phyloP scores from a whole-genome alignment of 2,888 invertebrate species.

The Sminthurides aquaticus region DNA sequence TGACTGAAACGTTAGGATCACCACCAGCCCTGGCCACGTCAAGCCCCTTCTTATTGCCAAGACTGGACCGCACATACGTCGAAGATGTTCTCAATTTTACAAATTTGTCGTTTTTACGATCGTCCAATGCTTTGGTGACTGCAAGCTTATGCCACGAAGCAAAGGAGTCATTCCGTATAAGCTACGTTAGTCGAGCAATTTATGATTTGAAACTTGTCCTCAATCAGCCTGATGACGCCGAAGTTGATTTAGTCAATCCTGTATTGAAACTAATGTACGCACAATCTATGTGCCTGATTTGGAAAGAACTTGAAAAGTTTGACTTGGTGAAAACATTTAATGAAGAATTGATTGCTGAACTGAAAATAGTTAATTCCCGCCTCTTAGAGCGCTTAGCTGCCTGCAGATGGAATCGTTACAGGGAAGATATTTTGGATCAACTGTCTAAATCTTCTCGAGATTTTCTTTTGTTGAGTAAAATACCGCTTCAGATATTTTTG shows the following conservation, averaged over 20 bases:
- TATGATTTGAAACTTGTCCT: conserved; percentile 26
- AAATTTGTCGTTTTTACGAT: not conserved
- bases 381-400: conserved; percentile 13
- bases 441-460: conserved; percentile 11
- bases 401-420: conserved; percentile 8
- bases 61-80: not conserved
- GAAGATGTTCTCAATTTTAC: not conserved
- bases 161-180: not conserved
- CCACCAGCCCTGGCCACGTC: not conserved
- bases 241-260: conserved; percentile 22
- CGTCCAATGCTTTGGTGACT: not conserved
- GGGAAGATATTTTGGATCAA: conserved; percentile 15
- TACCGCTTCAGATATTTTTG: conserved; percentile 26
- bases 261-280: conserved; percentile 30
- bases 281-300: conserved; percentile 27
- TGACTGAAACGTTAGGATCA: not conserved
- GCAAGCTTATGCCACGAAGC: not conserved
- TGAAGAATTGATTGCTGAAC: conserved; percentile 26
- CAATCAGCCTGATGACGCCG: conserved; percentile 10
- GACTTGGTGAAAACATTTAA: conserved; percentile 24
- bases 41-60: not conserved
- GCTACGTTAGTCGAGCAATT: conserved; percentile 14
- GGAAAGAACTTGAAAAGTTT: conserved; percentile 31
- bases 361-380: conserved; percentile 9
- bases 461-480: conserved; percentile 15